Evolutionary conservation across 2,888 invertebrate species (phyloP).

Genomic region (Standfussiana lucernea): DNA sequence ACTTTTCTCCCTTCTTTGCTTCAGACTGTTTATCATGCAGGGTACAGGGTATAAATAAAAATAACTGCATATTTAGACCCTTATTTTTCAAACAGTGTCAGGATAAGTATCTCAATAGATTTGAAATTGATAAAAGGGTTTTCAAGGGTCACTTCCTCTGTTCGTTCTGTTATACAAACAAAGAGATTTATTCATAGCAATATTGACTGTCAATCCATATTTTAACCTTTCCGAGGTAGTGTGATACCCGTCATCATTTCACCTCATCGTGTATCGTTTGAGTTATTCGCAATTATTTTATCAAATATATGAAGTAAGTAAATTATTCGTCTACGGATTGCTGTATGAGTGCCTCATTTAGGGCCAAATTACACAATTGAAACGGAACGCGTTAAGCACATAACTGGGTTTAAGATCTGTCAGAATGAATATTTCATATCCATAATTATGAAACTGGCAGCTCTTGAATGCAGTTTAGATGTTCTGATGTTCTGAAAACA

Average conservation of each 20-base stretch:
- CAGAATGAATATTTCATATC: neutral
- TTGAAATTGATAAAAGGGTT: conserved; percentile 63
- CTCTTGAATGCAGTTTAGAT: neutral
- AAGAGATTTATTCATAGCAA: conserved; percentile 9
- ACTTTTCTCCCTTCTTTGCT: neutral
- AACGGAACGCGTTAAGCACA: neutral
- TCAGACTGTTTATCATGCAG: conserved; percentile 6
- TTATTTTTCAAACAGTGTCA: conserved; percentile 49
- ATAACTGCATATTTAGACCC: conserved; percentile 42
- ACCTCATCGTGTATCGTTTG: neutral
- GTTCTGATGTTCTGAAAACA: neutral
- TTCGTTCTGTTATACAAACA: conserved; percentile 12
- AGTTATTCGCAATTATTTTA: neutral
- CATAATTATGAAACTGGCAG: neutral
- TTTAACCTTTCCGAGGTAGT: neutral
- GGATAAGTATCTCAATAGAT: conserved; percentile 51
- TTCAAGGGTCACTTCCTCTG: conserved; percentile 31
- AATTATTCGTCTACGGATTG: neutral
- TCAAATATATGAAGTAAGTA: neutral
- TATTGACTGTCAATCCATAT: neutral
- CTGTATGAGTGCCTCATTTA: neutral
- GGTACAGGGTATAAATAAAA: conserved; percentile 41
- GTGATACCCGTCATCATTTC: neutral
- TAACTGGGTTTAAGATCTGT: neutral
- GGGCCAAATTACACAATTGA: neutral